Conservation (phyloP, 2,888 invertebrate genomes). For the Hemicrepidius hirtus region DNA sequence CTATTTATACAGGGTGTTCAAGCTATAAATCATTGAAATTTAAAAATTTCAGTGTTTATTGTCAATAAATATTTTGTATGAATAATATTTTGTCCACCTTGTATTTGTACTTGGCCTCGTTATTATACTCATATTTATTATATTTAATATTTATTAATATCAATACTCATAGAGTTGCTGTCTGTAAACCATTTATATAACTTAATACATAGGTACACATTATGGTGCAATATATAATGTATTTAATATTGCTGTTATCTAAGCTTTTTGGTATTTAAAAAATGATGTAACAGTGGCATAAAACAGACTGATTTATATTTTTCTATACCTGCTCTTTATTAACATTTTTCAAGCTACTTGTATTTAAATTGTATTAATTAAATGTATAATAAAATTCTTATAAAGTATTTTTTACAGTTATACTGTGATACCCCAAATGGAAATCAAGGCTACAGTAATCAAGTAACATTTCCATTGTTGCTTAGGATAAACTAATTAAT, state of each 20-base stretch:
- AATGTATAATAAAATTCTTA: too few species aligned
- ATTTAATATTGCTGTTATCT: background rate
- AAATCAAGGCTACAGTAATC: too few species aligned
- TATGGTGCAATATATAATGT: conserved; percentile 1
- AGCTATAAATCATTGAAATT: background rate
- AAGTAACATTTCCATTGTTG: too few species aligned
- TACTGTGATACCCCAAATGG: too few species aligned
- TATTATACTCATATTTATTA: background rate
- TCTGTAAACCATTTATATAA: background rate
- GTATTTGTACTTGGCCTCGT: background rate
- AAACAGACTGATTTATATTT: conserved; percentile 7
- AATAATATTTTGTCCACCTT: background rate
- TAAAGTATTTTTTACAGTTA: too few species aligned
- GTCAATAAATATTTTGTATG: background rate
- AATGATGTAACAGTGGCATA: background rate
- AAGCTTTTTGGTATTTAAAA: background rate
- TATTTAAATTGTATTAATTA: too few species aligned
- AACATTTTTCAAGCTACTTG: background rate
- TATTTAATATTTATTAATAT: conserved; percentile 9
- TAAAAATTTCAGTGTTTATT: background rate
- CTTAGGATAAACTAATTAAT: too few species aligned
- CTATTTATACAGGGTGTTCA: too few species aligned
- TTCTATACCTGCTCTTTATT: background rate
- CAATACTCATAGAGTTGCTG: background rate
- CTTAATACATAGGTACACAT: background rate